Conservation (phyloP, 2,888 invertebrate species). For the Pachymerium ferrugineum region DNA sequence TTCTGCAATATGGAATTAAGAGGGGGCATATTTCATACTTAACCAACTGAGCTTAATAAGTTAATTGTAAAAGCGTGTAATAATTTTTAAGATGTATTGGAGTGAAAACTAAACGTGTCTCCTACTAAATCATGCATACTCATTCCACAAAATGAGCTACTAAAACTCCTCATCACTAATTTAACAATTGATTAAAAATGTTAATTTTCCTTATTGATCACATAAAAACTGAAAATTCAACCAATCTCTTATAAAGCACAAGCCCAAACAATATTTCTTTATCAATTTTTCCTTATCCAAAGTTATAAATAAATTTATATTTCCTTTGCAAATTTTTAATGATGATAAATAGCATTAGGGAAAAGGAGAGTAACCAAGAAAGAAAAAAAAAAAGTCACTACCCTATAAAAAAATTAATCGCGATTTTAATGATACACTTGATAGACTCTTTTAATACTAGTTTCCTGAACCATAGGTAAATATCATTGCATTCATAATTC, state of each 20-base stretch:
- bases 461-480: too few species aligned
- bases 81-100: not conserved
- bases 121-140: not conserved
- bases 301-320: not conserved
- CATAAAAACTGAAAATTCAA: too few species aligned
- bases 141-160: not conserved
- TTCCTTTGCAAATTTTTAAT: not conserved
- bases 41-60: constrained; percentile 8
- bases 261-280: not conserved
- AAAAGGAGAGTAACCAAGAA: not conserved
- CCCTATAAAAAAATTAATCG: not conserved
- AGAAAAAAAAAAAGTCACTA: not conserved
- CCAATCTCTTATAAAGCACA: too few species aligned
- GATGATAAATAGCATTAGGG: not conserved
- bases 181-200: too few species aligned
- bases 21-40: not conserved
- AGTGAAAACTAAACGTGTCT: not conserved
- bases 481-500: too few species aligned
- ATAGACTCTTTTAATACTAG: too few species aligned
- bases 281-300: not conserved
- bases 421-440: not conserved
- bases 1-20: not conserved
- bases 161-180: too few species aligned
- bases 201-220: too few species aligned
- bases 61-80: not conserved